Conservation (phyloP, 2,888 invertebrate species). For the Drosophila aldrichi region DNA sequence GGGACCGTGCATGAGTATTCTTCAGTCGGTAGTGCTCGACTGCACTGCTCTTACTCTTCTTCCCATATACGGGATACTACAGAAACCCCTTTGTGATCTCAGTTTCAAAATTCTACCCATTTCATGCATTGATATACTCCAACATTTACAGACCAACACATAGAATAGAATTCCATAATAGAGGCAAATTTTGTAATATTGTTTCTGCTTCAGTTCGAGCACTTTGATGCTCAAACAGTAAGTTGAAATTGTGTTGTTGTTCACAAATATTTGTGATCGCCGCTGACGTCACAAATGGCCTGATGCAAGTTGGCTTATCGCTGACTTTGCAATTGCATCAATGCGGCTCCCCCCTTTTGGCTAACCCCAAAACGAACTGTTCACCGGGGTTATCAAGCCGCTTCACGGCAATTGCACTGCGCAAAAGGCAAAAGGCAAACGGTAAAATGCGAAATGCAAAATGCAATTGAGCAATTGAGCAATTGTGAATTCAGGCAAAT, state of each 20-base stretch:
- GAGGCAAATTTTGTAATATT: not conserved
- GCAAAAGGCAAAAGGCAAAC: constrained; percentile 15
- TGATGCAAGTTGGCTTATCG: constrained; percentile 21
- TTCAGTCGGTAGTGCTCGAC: too few relatives aligned
- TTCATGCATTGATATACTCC: too few relatives aligned
- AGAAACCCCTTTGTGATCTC: too few relatives aligned
- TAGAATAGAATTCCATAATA: not conserved
- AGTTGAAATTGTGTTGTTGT: not conserved
- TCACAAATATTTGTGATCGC: constrained; percentile 7
- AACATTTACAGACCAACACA: too few relatives aligned
- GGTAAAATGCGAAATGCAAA: too few relatives aligned
- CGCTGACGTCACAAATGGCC: constrained; percentile 19
- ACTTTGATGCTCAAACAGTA: not conserved
- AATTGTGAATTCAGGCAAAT: constrained; percentile 8
- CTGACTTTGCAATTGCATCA: constrained; percentile 8
- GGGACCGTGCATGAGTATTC: too few relatives aligned
- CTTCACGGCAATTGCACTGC: not conserved
- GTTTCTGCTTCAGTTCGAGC: not conserved
- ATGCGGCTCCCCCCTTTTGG: constrained; percentile 4
- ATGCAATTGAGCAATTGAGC: not conserved
- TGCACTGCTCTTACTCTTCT: too few relatives aligned
- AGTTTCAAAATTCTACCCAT: too few relatives aligned
- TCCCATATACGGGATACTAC: too few relatives aligned
- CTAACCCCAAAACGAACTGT: not conserved
- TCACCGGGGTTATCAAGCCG: constrained; percentile 42